Conservation (phyloP, 2,113 vertebrate genomes). For the Petroica traversi region DNA sequence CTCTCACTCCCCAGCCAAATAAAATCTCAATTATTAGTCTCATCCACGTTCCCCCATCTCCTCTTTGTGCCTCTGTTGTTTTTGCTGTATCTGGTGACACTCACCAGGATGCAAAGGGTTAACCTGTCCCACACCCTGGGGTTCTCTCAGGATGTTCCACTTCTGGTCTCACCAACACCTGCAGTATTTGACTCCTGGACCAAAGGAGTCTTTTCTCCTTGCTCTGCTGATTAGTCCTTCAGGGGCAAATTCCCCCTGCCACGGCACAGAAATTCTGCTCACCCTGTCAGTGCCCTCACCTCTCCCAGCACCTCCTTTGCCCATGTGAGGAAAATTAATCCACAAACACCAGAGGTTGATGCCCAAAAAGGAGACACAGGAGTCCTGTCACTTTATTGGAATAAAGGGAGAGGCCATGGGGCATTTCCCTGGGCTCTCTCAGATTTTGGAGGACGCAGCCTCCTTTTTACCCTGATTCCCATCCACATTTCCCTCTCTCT, state of each 20-base stretch:
- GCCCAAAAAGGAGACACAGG: too few species aligned
- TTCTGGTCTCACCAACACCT: not conserved
- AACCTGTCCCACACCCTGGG: too few species aligned
- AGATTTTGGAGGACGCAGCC: too few species aligned
- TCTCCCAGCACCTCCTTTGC: not conserved
- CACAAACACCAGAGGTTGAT: too few species aligned
- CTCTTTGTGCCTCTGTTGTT: not conserved
- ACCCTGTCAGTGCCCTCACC: not conserved
- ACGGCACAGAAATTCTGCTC: not conserved
- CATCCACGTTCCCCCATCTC: accelerated
- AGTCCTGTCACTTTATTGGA: too few species aligned
- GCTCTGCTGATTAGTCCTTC: not conserved
- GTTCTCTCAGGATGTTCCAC: not conserved
- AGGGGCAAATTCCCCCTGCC: not conserved
- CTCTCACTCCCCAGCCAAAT: not conserved
- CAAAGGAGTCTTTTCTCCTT: not conserved
- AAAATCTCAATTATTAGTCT: not conserved
- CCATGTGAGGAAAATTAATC: too few species aligned
- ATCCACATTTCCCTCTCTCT: too few species aligned
- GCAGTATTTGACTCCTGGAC: not conserved
- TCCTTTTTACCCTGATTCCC: too few species aligned
- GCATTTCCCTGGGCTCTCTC: too few species aligned
- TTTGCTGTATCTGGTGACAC: not conserved
- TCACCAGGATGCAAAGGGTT: not conserved
- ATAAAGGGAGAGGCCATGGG: too few species aligned